These are phyloP conservation scores for Dimorphilus gyrociliatus DNA, from an alignment of 2,888 invertebrate genomes.

Conservation along the genomic window DNA sequence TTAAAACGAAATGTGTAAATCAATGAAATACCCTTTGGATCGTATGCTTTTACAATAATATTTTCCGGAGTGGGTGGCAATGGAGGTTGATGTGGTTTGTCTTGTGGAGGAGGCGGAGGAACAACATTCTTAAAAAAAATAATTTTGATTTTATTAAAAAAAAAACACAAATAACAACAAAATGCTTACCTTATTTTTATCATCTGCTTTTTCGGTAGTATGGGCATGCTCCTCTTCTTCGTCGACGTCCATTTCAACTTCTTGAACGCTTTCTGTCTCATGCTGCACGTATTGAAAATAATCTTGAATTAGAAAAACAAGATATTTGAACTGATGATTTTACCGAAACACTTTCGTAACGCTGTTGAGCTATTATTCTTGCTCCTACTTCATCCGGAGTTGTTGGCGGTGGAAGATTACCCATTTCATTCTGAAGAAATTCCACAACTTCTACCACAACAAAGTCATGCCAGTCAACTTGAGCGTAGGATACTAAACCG, in stretches of 20 bases:
- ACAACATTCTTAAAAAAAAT: too few relatives aligned
- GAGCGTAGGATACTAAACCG: conserved; percentile 55
- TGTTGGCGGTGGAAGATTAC: conserved; percentile 85
- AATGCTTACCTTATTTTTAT: too few relatives aligned
- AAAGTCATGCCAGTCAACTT: conserved; percentile 99
- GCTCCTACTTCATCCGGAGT: conserved; percentile 94
- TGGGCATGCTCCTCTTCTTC: too few relatives aligned
- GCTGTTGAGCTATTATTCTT: conserved; percentile 64
- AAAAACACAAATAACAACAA: too few relatives aligned
- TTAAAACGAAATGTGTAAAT: not conserved
- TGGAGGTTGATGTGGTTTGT: conserved; percentile 45
- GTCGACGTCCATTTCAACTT: too few relatives aligned
- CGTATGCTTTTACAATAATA: conserved; percentile 83
- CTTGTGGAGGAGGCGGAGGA: conserved; percentile 41
- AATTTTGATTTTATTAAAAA: too few relatives aligned
- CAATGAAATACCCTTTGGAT: conserved; percentile 55
- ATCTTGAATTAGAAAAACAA: too few relatives aligned
- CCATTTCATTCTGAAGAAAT: conserved; percentile 81
- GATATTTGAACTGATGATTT: too few relatives aligned
- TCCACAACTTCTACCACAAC: conserved; percentile 99
- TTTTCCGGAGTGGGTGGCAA: conserved; percentile 75
- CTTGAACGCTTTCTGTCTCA: too few relatives aligned
- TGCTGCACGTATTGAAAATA: conserved; percentile 32
- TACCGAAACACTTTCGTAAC: conserved; percentile 26
- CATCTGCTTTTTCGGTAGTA: too few relatives aligned